Base-by-base conservation (phyloP, 1,140 invertebrate genomes). In the Scaptomyza montana region DNA sequence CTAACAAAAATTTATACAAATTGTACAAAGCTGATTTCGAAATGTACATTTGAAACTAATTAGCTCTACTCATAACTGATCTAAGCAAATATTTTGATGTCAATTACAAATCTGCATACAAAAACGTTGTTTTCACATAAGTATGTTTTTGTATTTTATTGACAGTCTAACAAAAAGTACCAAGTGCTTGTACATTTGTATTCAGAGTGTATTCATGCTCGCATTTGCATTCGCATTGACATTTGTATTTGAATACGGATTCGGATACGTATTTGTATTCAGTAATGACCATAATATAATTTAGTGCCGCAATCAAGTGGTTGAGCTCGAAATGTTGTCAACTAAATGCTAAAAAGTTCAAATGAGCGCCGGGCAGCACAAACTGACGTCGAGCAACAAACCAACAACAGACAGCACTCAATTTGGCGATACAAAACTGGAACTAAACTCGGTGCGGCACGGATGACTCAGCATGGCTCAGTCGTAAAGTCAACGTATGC, bases 401-500 rank as follows among this genome's bases (percentile, higher is more conserved):
- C 53, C 43, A 56, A 54, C 49, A 50, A 41, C 43, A 74, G 43
- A 73, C 56, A 43, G 53, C 60, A 71, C 55, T 84, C 82, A 75
- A 86, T 86, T 87, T 71, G 78, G 65, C 75, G 82, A 86, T 78
- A 78, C 70, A 61, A 69, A 74, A 66, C 63, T 67, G 56, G 47
- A 49, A 49, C 62, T 53, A 28, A 39, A 39, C 30, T 25, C 12
- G 63, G 3, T 6, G 16, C 25, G 3, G 28, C 16, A 46, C 19
- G 74, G 50, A 69, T 62, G 73, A 68, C 76, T 77, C 61, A 71
- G 68, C 54, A 77, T 36, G 8, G 74, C 74, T 64, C 60, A 65
- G 78, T 80, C 82, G 78, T 87, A 86, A 85, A 87, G 82, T 78
- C 74, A 86, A 86, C 84, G 82, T 82, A 82, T 87, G 82, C 82